A percentile compares a stretch with the other conserved stretches of the same genome.
Evolutionary conservation across 2,797 vertebrate genomes (phyloP).

Genomic region (Melanotaenia pygmaea): DNA sequence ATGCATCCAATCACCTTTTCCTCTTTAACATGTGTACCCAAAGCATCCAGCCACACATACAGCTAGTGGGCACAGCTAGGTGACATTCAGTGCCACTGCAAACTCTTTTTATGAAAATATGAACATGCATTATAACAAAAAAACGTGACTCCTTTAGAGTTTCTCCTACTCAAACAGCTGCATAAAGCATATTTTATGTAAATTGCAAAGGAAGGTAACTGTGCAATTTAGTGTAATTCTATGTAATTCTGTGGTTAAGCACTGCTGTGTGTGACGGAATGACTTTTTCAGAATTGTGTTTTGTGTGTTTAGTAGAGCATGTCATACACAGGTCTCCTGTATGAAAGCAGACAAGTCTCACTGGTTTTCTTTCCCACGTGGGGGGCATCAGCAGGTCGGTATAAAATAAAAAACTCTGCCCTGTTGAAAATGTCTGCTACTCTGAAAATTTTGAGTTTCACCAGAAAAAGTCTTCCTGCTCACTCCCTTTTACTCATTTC

Average conservation of each 20-base stretch:
- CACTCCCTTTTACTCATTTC: conserved; percentile 47
- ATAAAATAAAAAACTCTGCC: neutral
- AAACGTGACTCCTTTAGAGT: conserved; percentile 6
- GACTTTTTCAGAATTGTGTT: conserved; percentile 18
- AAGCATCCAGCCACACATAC: conserved; percentile 33
- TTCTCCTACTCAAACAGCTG: conserved; percentile 9
- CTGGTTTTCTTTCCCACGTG: conserved; percentile 27
- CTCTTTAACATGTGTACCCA: conserved; percentile 35
- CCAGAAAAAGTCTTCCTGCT: conserved; percentile 39
- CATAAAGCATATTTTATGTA: neutral
- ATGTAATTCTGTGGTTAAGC: conserved; percentile 50
- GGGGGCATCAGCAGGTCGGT: conserved; percentile 21
- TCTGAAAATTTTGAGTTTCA: conserved; percentile 40
- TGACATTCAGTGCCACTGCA: conserved; percentile 8
- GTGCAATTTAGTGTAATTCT: conserved; percentile 46
- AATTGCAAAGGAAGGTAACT: conserved; percentile 17
- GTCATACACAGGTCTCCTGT: conserved; percentile 41
- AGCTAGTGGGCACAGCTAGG: conserved; percentile 2
- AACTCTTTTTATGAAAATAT: conserved; percentile 5
- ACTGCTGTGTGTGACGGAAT: conserved; percentile 23
- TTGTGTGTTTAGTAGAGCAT: conserved; percentile 15
- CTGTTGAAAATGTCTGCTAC: conserved; percentile 19
- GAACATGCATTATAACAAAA: conserved; percentile 6
- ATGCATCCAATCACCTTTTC: conserved; percentile 57
- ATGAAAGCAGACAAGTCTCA: conserved; percentile 7